Base-by-base conservation (phyloP, 2,888 invertebrate species). In the Venusia cambrica region DNA sequence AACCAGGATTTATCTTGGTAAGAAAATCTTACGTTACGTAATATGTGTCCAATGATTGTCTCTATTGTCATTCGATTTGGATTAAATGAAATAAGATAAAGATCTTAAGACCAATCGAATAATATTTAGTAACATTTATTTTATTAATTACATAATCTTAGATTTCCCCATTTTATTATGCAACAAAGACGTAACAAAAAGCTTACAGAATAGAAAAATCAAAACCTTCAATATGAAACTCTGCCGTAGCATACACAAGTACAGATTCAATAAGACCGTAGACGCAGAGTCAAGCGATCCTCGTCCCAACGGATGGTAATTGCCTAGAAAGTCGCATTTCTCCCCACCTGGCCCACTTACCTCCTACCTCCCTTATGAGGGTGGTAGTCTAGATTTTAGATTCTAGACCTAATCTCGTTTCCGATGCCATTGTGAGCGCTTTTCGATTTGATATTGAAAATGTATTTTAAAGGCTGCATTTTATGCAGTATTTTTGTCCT, bases 271-370 rank as follows among this genome's bases (percentile, higher is more conserved):
- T 59, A 64, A 54, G 51, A 65, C 51, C 39, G 51, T 49, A 50
- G 49, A 52, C 48, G n/a, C n/a, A n/a, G n/a, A n/a, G n/a, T n/a
- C 36, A 30, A 53, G 61, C 60, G 38, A 59, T 58, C 45, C 59
- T 48, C 58, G 62, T 62, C 59, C 51, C 62, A 45, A 35, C 47
- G 67, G 60, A 66, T 73, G 73, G 78, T 80, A 80, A 80, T 80
- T 81, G 78, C 75, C 75, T 75, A 71, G 78, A 71, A 77, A 70
- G 73, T 73, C 74, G 73, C 62, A 67, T 71, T 73, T 65, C 52
- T 38, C 48, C 38, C 39, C 50, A 44, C 48, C 41, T 39, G 29
- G 34, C 47, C 57, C 56, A 42, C 32, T 49, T 47, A 38, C 27
- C 63, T 42, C 48, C 45, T 32, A 24, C 38, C 46, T 15, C 40